phyloP scores from a whole-genome alignment of 1,140 invertebrate species.

The Leptoteleia sp. region DNA sequence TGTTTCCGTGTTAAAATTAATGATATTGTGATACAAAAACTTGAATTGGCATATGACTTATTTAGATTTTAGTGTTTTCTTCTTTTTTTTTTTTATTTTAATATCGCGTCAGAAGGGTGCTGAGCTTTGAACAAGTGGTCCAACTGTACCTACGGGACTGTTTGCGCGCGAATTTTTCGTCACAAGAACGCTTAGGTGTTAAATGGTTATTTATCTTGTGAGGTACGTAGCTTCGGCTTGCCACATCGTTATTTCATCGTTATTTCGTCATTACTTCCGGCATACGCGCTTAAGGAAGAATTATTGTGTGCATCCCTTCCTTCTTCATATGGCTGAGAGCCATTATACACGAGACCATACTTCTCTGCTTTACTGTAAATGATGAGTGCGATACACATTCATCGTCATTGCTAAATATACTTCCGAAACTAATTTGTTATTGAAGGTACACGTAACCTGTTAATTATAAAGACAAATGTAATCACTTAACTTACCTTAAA shows the following conservation, averaged over 20 bases:
- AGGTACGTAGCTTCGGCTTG: slow-evolving; percentile 47
- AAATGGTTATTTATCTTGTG: slow-evolving; percentile 66
- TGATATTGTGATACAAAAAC: too few relatives aligned
- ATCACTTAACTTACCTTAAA: too few relatives aligned
- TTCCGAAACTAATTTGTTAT: slow-evolving; percentile 33
- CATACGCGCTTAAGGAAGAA: slow-evolving; percentile 66
- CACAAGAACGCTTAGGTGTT: slow-evolving; percentile 45
- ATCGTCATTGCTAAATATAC: slow-evolving; percentile 38
- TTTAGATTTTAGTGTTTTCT: too few relatives aligned
- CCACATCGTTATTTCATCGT: slow-evolving; percentile 67
- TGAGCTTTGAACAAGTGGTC: slow-evolving; percentile 1
- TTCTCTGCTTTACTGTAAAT: slow-evolving; percentile 57
- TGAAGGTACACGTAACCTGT: too few relatives aligned
- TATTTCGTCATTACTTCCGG: slow-evolving; percentile 68
- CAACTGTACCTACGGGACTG: slow-evolving; percentile 1
- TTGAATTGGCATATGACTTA: too few relatives aligned
- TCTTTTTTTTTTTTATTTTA: background rate
- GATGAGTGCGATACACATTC: slow-evolving; percentile 59
- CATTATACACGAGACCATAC: slow-evolving; percentile 49
- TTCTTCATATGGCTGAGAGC: slow-evolving; percentile 52
- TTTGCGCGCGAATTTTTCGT: slow-evolving; percentile 52
- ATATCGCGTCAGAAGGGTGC: background rate
- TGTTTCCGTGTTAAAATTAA: too few relatives aligned
- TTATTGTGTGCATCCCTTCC: slow-evolving; percentile 63
- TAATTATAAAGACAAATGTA: too few relatives aligned